Conservation (phyloP, 2,797 vertebrate species). For the Muscicapa comitata region DNA sequence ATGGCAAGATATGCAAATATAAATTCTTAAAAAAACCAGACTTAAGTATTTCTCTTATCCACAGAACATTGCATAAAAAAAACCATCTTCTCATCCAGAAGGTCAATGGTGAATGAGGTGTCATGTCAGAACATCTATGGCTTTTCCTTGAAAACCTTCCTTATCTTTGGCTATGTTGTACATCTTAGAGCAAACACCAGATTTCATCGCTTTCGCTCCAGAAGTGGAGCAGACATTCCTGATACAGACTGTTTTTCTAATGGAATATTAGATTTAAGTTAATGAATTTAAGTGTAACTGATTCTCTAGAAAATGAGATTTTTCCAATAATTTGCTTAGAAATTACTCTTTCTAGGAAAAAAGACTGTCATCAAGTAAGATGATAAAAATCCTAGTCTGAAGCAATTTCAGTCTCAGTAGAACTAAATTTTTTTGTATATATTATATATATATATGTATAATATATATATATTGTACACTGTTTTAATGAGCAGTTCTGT, state of each 20-base stretch:
- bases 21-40: not conserved
- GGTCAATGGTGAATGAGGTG: not conserved
- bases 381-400: not conserved
- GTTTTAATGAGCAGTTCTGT: not conserved
- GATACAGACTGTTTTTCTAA: not conserved
- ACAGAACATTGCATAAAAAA: not conserved
- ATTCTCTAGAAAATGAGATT: not conserved
- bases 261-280: not conserved
- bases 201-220: not conserved
- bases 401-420: not conserved
- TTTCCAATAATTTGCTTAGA: not conserved
- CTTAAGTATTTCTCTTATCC: not conserved
- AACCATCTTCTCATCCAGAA: slow-evolving; percentile 52
- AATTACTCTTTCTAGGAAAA: not conserved
- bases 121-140: not conserved
- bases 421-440: not conserved
- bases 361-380: not conserved
- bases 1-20: not conserved
- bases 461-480: not conserved
- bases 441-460: not conserved
- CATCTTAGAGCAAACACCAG: not conserved
- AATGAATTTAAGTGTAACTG: not conserved
- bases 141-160: not conserved
- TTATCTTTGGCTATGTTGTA: not conserved
- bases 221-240: not conserved